Evolutionary conservation across 2,113 vertebrate species (phyloP).

Genomic region (Orcinus orca): DNA sequence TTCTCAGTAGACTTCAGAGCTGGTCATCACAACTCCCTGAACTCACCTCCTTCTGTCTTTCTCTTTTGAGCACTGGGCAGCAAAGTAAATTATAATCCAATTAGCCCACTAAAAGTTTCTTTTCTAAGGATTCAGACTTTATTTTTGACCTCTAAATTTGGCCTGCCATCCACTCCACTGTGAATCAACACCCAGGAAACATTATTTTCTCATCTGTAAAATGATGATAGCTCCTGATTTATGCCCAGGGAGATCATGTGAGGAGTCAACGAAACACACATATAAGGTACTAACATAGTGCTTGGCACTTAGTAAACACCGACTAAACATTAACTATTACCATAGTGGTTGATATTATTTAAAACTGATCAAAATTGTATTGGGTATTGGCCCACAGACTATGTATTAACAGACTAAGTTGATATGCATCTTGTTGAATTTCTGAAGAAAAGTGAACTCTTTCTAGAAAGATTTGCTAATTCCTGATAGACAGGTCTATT

Average conservation of each 20-base stretch:
- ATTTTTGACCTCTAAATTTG: not conserved
- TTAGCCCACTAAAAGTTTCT: not conserved
- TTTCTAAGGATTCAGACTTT: not conserved
- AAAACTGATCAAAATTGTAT: not conserved
- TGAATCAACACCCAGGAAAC: not conserved
- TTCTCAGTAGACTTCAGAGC: not conserved
- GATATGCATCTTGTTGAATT: not conserved
- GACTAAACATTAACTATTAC: not conserved
- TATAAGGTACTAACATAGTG: not conserved
- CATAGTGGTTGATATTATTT: not conserved
- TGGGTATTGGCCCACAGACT: not conserved
- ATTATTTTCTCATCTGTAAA: constrained; percentile 15
- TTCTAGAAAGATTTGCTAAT: not conserved
- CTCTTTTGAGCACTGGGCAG: not conserved
- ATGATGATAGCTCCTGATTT: not conserved
- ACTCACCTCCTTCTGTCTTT: not conserved
- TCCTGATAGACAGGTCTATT: not conserved
- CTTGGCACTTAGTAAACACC: not conserved
- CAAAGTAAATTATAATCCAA: not conserved
- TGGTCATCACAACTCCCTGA: not conserved
- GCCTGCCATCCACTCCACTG: not conserved
- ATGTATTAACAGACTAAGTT: not conserved
- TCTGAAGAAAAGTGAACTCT: not conserved
- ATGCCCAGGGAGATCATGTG: not conserved
- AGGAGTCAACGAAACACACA: not conserved